Base-by-base conservation (phyloP, 2,888 invertebrate genomes). In the Drosophila seclusa region DNA sequence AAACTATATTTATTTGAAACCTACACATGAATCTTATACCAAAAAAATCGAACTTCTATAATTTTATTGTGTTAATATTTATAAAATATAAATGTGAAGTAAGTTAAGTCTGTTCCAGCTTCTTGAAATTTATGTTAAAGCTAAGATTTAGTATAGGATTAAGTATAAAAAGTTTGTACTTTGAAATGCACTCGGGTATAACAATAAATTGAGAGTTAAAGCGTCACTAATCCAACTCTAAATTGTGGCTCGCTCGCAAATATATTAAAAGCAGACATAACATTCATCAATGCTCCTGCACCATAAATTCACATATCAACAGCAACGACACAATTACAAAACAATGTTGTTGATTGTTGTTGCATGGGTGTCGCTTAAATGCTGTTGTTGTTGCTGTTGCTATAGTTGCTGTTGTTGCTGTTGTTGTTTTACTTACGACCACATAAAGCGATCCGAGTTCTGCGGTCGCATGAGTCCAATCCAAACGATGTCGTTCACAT, bases 401-500 rank as follows among this genome's bases (percentile, higher is more conserved):
- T 58, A 27, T 27, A 4, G 57, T 36, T 64, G 60, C 31, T 71
- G 10, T n/a, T 70, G 42, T n/a, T 66, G 24, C 13, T 57, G 31
- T 58, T 54, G 38, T 53, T 67, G 59, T 61, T 77, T 73, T 91
- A 95, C 96, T 95, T 94, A 96, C 96, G 96, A 96, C 96, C 96
- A 96, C 84, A 95, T 95, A 91, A 96, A 96, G 77, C 95, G 95
- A 66, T 95, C 95, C 82, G 95, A 95, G 66, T 95, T 95, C 87
- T 95, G 95, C 87, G 95, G 95, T 84, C 96, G 95, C 88, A 96
- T 96, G 78, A 97, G 94, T 70, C 96, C 96, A 84, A 96, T 96
- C 96, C 96, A 97, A 72, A 96, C 96, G 62, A 95, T 95, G 91
- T 95, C 96, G 49, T 95, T 94, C 73, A 96, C 96, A 91, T 96